Base-by-base conservation (phyloP, 2,888 invertebrate genomes). In the Netelia melanura region DNA sequence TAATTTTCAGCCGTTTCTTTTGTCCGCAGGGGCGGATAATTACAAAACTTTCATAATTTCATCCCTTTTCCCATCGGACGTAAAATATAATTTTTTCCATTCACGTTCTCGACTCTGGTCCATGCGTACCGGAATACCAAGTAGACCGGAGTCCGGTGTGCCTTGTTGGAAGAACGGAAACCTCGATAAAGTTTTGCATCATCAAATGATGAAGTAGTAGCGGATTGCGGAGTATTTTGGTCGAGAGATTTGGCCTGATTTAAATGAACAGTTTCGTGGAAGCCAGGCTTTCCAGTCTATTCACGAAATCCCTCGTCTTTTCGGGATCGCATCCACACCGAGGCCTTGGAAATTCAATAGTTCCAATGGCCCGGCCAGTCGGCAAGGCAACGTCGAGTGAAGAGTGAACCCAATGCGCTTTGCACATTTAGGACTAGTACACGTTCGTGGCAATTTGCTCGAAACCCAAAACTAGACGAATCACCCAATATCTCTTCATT, bases 271-370 rank as follows among this genome's bases (percentile, higher is more conserved):
- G 48, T 65, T 65, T n/a, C 70, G 61, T 23, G 48, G 44, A 68
- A 77, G 68, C 68, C 68, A 68, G 77, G 58, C 58, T 77, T 77
- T 77, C 38, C 48, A 68, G 76, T 56, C 67, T 67, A 77, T 71
- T 79, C 71, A 79, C 64, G 25, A 23, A 25, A 52, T 3, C 58
- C 38, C 38, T 78, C 79, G 70, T 78, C 68, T 78, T 78, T 78
- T 70, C 62, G 25, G 30, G 30, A 48, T 30, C 48, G 30, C 62
- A 52, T 62, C 21, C 52, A 52, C 64, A 30, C 17, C 52, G 14
- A 54, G 43, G 77, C 71, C 14, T 48, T 71, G 17, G 62, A 79
- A 64, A 54, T 54, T 64, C 71, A 71, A 79, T 44, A 38, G 56
- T 56, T 44, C 38, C 10, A 64, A 79, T 65, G 62, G 48, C 48